Base-by-base conservation (phyloP, 2,888 invertebrate species). In the Cordilura impudica region DNA sequence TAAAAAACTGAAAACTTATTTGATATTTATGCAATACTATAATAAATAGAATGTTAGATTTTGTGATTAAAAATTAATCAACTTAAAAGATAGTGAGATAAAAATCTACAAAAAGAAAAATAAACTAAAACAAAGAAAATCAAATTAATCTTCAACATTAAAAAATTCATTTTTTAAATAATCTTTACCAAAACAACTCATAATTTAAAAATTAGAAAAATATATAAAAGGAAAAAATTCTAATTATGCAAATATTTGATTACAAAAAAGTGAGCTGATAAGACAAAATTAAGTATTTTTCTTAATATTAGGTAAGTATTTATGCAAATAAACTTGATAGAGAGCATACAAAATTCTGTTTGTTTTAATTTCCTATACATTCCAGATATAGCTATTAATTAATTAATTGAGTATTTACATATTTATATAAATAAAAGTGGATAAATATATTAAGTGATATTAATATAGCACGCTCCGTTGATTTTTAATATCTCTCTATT, bases 201-300 rank as follows among this genome's bases (percentile, higher is more conserved):
- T n/a, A n/a, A 56, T 35, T 56, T 39, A 6, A 6, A 6, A 26
- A 26, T n/a, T 10, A 56, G 12, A 56, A 39, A 56, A 56, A 35
- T 19, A 18, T 18, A 8, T 10, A 35, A 39, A 56, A 56, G 19
- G 18, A 31, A 56, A 12, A 19, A 23, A 60, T 45, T 54, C 29
- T 70, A 14, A 49, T 58, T 69, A 60, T 43, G 70, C 51, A 70
- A 70, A 51, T 70, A 47, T 54, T 16, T 51, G 26, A 23, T 12
- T 18, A 16, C 23, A 58, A 0, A 4, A 23, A 18, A 29, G 6
- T 61, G 16, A 23, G 18, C 29, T 18, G 47, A 72, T 63, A 18
- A 63, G 63, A 72, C 63, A 56, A 72, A 72, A 14, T 12, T 19
- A 8, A 19, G 26, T 5, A 23, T 45, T 61, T 54, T 21, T 31